Evolutionary conservation across 2,888 invertebrate genomes (phyloP).

Genomic region (Heliconius cydno): DNA sequence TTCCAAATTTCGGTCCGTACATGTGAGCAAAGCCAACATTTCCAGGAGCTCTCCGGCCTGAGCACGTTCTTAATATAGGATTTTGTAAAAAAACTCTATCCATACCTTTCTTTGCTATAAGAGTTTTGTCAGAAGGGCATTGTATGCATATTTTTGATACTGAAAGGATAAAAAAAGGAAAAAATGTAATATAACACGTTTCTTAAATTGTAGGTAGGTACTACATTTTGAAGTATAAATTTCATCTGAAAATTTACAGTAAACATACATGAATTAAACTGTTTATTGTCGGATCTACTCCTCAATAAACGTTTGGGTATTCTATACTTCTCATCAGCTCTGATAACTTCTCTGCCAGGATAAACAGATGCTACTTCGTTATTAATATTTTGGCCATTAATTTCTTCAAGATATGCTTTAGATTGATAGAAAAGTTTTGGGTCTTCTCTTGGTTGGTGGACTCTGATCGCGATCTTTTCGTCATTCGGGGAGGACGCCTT

Average conservation of each 20-base stretch:
- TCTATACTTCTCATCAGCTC: slow-evolving; percentile 52
- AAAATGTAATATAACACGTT: neutral
- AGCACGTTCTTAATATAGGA: slow-evolving; percentile 66
- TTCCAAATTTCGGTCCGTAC: slow-evolving; percentile 73
- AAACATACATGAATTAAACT: slow-evolving; percentile 18
- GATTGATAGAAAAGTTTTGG: slow-evolving; percentile 75
- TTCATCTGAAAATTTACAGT: neutral
- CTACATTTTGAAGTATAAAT: neutral
- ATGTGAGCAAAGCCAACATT: slow-evolving; percentile 62
- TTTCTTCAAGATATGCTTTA: slow-evolving; percentile 73
- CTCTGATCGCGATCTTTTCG: slow-evolving; percentile 55
- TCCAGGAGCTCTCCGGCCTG: slow-evolving; percentile 60
- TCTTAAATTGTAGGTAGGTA: neutral
- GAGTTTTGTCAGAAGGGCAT: slow-evolving; percentile 74
- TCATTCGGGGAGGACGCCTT: slow-evolving; percentile 52
- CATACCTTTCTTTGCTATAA: slow-evolving; percentile 67
- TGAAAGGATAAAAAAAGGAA: slow-evolving; percentile 44
- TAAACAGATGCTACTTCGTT: slow-evolving; percentile 66
- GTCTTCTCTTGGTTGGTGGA: slow-evolving; percentile 73
- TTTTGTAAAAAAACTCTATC: slow-evolving; percentile 65
- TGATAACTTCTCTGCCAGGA: slow-evolving; percentile 66
- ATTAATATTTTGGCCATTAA: slow-evolving; percentile 63
- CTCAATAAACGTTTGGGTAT: slow-evolving; percentile 45
- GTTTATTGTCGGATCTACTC: slow-evolving; percentile 53
- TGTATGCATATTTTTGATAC: slow-evolving; percentile 61